Percentiles rank a stretch among this genome's conserved stretches.
Evolutionary conservation across 1,140 invertebrate species (phyloP).

Genomic region (Halictus rubicundus): DNA sequence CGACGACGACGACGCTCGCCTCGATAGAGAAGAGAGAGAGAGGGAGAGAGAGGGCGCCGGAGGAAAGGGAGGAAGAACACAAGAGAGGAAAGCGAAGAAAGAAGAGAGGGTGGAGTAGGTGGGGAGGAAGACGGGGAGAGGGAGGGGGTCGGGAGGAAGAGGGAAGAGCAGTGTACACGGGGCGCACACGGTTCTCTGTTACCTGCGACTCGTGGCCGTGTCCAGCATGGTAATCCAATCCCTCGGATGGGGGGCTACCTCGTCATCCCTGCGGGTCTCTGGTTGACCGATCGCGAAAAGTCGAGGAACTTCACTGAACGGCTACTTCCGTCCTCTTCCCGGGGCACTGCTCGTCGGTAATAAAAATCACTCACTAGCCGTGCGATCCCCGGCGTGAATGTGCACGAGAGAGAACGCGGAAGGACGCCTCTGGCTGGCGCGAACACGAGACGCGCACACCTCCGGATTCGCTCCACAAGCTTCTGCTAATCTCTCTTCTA

Average conservation of each 20-base stretch:
- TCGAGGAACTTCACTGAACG: slow-evolving; percentile 45
- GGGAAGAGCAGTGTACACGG: slow-evolving; percentile 28
- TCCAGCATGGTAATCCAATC: slow-evolving; percentile 75
- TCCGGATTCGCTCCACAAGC: background rate
- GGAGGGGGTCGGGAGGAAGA: slow-evolving; percentile 2
- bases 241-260: slow-evolving; percentile 56
- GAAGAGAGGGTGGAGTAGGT: too few species aligned
- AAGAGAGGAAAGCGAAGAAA: too few species aligned
- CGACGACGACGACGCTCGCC: slow-evolving; percentile 15
- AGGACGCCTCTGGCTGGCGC: slow-evolving; percentile 48
- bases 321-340: slow-evolving; percentile 24
- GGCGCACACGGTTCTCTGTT: slow-evolving; percentile 53
- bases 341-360: slow-evolving; percentile 34
- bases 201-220: slow-evolving; percentile 72
- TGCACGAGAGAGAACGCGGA: slow-evolving; percentile 44
- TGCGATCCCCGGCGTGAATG: slow-evolving; percentile 5
- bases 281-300: slow-evolving; percentile 38
- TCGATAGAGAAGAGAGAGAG: background rate
- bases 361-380: slow-evolving; percentile 45
- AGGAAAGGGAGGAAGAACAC: too few species aligned
- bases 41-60: too few species aligned
- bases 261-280: slow-evolving; percentile 52
- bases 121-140: background rate
- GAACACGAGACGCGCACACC: slow-evolving; percentile 44
- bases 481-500: too few species aligned